Percentiles rank a stretch among this genome's conserved stretches.
phyloP scores from a whole-genome alignment of 2,888 invertebrate species.

The Amorpha juglandis region DNA sequence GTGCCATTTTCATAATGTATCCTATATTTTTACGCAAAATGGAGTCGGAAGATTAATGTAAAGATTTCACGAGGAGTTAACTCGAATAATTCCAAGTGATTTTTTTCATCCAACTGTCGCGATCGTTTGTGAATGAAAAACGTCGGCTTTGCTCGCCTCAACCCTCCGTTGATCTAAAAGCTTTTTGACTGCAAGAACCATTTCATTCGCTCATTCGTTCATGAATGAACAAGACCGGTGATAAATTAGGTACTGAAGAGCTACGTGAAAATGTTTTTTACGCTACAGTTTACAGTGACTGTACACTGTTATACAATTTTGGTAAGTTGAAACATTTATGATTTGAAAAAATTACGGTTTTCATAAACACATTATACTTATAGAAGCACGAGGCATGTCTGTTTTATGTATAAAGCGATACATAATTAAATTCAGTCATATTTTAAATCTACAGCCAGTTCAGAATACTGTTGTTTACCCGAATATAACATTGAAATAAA shows the following conservation, averaged over 20 bases:
- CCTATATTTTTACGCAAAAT: conserved; percentile 40
- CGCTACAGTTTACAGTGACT: neutral
- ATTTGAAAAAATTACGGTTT: too few species aligned
- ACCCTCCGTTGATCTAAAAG: conserved; percentile 25
- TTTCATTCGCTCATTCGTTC: conserved; percentile 26
- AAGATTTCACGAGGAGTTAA: conserved; percentile 67
- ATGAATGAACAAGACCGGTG: conserved; percentile 21
- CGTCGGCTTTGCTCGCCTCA: conserved; percentile 36
- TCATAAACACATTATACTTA: too few species aligned
- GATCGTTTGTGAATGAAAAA: conserved; percentile 33
- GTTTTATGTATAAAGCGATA: too few species aligned
- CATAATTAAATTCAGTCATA: too few species aligned
- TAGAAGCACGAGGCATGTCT: too few species aligned
- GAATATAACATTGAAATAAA: too few species aligned
- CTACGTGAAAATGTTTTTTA: conserved; percentile 15
- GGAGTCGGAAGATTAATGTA: conserved; percentile 62
- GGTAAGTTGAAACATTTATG: neutral
- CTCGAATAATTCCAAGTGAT: conserved; percentile 64
- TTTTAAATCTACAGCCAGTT: too few species aligned
- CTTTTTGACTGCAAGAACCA: conserved; percentile 24
- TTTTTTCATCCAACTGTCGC: conserved; percentile 47
- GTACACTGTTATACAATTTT: neutral
- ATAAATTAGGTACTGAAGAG: conserved; percentile 22
- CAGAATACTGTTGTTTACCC: too few species aligned
- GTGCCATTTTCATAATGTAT: conserved; percentile 28